Evolutionary conservation across 2,888 invertebrate genomes (phyloP).

Genomic region (Agonum fuliginosum): DNA sequence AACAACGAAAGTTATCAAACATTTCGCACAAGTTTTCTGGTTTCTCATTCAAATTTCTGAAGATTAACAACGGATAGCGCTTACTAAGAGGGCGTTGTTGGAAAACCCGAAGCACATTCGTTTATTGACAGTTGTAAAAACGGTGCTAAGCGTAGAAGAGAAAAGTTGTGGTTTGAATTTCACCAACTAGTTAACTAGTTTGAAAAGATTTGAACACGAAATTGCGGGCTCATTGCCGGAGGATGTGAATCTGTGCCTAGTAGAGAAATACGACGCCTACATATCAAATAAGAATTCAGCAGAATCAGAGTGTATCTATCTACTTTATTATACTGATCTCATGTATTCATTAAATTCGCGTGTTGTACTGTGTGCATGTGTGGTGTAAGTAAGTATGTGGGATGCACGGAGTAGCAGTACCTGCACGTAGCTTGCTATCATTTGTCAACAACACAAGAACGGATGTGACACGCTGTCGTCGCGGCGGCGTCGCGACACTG

Average conservation of each 20-base stretch:
- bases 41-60: slow-evolving; percentile 25
- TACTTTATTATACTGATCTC: background rate
- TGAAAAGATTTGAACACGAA: slow-evolving; percentile 40
- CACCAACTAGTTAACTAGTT: slow-evolving; percentile 42
- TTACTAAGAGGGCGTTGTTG: background rate
- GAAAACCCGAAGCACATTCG: slow-evolving; percentile 28
- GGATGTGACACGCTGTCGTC: background rate
- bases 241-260: background rate
- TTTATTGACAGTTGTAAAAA: slow-evolving; percentile 47
- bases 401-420: background rate
- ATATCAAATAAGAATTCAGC: background rate
- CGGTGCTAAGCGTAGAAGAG: slow-evolving; percentile 38
- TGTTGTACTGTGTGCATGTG: no score
- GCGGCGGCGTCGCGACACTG: background rate
- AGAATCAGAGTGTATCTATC: background rate
- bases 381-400: background rate
- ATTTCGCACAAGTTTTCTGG: slow-evolving; percentile 35
- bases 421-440: background rate
- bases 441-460: background rate
- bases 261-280: background rate
- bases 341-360: background rate
- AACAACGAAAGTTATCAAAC: slow-evolving; percentile 44
- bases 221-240: background rate
- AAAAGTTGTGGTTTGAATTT: slow-evolving; percentile 41
- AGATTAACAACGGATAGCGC: slow-evolving; percentile 34